Percentiles rank a stretch among this genome's conserved stretches.
These are phyloP conservation scores for Polydesmus complanatus DNA, from an alignment of 2,888 invertebrate genomes.

Conservation along the genomic window DNA sequence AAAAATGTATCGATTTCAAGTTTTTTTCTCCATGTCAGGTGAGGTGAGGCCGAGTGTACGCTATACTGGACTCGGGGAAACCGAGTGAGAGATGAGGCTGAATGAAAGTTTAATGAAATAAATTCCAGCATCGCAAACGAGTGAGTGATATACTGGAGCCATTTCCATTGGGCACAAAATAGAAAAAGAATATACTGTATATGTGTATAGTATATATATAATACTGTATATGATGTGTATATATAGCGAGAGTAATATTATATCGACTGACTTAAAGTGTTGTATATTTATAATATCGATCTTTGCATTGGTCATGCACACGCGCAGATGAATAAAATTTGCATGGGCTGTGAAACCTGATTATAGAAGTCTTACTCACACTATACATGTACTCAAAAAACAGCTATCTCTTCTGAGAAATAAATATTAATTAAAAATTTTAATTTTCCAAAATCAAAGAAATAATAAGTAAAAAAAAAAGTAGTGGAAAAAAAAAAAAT, in stretches of 20 bases:
- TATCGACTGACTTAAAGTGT: too few relatives aligned
- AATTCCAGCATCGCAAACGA: background rate
- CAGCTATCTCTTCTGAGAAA: too few relatives aligned
- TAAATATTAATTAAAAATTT: too few relatives aligned
- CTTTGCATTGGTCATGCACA: background rate
- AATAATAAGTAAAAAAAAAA: too few relatives aligned
- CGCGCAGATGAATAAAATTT: background rate
- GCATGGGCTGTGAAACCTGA: background rate
- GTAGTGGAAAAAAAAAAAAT: too few relatives aligned
- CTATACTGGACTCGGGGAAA: background rate
- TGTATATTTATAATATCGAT: too few relatives aligned
- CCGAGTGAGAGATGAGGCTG: background rate
- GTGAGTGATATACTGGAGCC: background rate
- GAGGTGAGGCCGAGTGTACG: background rate
- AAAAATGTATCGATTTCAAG: background rate
- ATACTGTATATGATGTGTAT: background rate
- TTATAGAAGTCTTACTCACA: background rate
- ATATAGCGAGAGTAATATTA: too few relatives aligned
- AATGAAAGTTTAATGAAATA: background rate
- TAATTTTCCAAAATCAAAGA: too few relatives aligned
- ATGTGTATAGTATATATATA: background rate
- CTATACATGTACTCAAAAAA: too few relatives aligned
- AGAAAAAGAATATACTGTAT: background rate
- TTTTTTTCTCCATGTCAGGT: background rate
- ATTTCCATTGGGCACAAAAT: background rate